Base-by-base conservation (phyloP, 2,797 vertebrate species). In the Esox masquinongy region DNA sequence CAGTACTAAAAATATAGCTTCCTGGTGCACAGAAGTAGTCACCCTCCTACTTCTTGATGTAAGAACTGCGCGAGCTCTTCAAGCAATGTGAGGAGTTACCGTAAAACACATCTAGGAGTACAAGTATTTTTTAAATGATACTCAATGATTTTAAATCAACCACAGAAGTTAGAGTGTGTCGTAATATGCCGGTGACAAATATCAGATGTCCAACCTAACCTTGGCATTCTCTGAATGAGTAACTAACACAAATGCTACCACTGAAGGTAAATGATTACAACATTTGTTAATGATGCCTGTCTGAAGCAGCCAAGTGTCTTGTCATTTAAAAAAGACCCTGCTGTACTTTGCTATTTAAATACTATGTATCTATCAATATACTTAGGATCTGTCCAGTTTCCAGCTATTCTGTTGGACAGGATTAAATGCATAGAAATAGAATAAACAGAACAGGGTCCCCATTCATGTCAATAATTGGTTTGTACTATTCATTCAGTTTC, bases 1-100 rank as follows among this genome's bases (percentile, higher is more conserved):
- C 24, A 11, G 56, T 26, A 24, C 88, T 91, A 90, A 90, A 91
- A 88, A 90, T 91, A 90, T 66, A 0, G 15, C 0, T 59, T 78
- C 39, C 79, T 59, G 19, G 77, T 5, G 56, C 24, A 77, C 50
- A 64, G 36, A 74, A 80, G 67, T 50, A 22, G 19, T 63, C 64
- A 61, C 59, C 8, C 34, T 43, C n/a, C 68, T 47, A 71, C 9
- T 8, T 39, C 17, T n/a, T 73, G 64, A 39, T 53, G 26, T 22
- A n/a, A 76, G 12, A 74, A 22, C 3, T 24, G 56, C 22, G 9
- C 24, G 56, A 22, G 9, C n/a, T 59, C 8, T 59, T 24, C 9
- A n/a, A 59, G 22, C 22, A 59, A n/a, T 24, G 56, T 59, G 56
- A 59, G 22, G 56, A 24, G 56, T 59, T 59, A n/a, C 53, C 8